Base-by-base conservation (phyloP, 2,113 vertebrate genomes). In the Corapipo altera region DNA sequence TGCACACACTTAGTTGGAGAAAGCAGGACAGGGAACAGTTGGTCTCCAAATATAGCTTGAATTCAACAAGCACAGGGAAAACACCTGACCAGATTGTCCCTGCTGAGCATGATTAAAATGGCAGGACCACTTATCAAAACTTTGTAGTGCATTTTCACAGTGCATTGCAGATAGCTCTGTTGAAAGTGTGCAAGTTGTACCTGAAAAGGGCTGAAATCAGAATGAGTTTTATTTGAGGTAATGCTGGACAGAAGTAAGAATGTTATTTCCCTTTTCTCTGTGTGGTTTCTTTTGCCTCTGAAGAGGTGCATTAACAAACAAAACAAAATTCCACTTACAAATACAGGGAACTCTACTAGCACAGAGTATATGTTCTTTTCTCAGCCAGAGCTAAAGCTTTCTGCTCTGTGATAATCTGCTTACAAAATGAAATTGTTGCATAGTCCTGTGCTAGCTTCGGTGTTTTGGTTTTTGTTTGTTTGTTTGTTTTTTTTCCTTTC, bases 391-490 rank as follows among this genome's bases (percentile, higher is more conserved):
- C 62, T 78, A 71, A 80, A 86, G 30, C 48, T 82, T 88, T 78
- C 87, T 86, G 52, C 78, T 35, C 23, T 41, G 48, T 39, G 32
- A 52, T 96, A 95, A 96, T 94, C 86, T 89, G 71, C 85, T 96
- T 96, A 94, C 26, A 77, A 49, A 81, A 78, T 74, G 17, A 88
- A 96, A 67, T 88, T 78, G 62, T 80, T 89, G 76, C 85, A 39
- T 26, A 72, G 92, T 78, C 69, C 46, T 5, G 11, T 86, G 41
- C 49, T 86, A 66, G 79, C 22, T 74, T 67, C 0, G 1, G 41
- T 41, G 51, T 72, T 21, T 11, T 37, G 27, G 27, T 21, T 37
- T 23, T n/a, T n/a, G n/a, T 32, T 22, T 48, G 23, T 49, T 51
- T 73, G 37, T 11, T 30, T 32, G n/a, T 18, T 37, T 24, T 33